Base-by-base conservation (phyloP, 2,888 invertebrate genomes). In the Meganola albula region DNA sequence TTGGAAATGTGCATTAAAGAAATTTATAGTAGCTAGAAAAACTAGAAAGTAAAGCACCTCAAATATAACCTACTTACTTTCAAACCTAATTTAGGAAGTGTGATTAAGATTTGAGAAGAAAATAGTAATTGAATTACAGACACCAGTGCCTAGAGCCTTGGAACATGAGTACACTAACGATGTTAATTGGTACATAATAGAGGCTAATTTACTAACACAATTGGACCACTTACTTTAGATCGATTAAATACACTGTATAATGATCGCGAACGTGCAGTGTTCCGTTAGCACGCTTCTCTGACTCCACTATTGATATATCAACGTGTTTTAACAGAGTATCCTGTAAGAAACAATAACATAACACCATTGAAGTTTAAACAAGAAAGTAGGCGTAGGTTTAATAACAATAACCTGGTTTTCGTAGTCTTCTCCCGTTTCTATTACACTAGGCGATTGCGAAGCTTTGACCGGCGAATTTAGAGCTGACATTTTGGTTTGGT, bases 211-310 rank as follows among this genome's bases (percentile, higher is more conserved):
- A 34, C 35, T 66, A 69, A 65, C 59, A 51, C 48, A 59, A 51
- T 50, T 24, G 37, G 29, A 48, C 20, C 34, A 63, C 89, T 87
- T 83, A 93, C 93, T 92, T 93, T 40, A 92, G 89, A 86, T 93
- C 92, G 60, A 93, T 90, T 65, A 93, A 87, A 77, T 93, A 93
- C 21, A 93, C 93, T 0, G 92, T 93, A 66, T 91, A 92, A 78
- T 90, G 92, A 66, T 93, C 93, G 58, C 92, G 83, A 31, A 93
- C 87, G 71, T 93, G 92, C 27, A 93, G 73, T 6, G 92, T 90
- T 23, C 92, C 90, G 69, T 92, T 93, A 25, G 91, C 91, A 37
- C 93, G 86, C 66, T 93, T 93, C 65, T 93, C 93, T 4, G 93
- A 92, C 63, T 93, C 93, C 25, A 91, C 89, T 40, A 93, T 91